These are phyloP conservation scores for Falco punctatus DNA, from an alignment of 2,113 vertebrate species.

Conservation along the genomic window DNA sequence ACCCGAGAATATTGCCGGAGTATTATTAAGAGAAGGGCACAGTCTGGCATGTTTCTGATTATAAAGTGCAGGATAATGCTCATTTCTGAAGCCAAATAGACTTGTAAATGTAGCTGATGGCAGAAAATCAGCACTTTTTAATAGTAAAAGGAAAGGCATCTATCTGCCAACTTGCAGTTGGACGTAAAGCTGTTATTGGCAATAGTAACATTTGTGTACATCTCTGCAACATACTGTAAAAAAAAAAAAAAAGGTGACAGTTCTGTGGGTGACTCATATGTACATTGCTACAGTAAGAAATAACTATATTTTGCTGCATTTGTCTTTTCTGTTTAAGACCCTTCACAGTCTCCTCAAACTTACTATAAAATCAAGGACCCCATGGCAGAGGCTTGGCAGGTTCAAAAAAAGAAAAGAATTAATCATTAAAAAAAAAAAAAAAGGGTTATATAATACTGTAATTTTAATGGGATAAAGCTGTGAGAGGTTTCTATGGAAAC, in stretches of 20 bases:
- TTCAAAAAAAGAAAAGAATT: neutral
- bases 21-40: neutral
- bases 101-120: neutral
- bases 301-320: neutral
- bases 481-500: slow-evolving; percentile 50
- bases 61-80: neutral
- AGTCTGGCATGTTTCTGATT: fast-evolving
- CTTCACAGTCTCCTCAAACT: neutral
- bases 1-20: neutral
- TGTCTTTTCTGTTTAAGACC: neutral
- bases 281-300: neutral
- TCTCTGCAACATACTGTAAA: neutral
- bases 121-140: neutral
- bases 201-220: neutral
- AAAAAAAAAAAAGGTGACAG: neutral
- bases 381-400: neutral
- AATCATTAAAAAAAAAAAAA: neutral
- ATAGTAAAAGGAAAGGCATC: neutral
- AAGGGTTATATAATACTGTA: neutral
- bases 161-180: neutral
- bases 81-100: neutral
- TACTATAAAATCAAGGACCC: neutral
- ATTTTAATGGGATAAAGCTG: slow-evolving; percentile 4
- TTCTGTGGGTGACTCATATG: neutral
- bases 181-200: neutral